Evolutionary conservation across 2,797 vertebrate species (phyloP).

Genomic region (Ibycter americanus): DNA sequence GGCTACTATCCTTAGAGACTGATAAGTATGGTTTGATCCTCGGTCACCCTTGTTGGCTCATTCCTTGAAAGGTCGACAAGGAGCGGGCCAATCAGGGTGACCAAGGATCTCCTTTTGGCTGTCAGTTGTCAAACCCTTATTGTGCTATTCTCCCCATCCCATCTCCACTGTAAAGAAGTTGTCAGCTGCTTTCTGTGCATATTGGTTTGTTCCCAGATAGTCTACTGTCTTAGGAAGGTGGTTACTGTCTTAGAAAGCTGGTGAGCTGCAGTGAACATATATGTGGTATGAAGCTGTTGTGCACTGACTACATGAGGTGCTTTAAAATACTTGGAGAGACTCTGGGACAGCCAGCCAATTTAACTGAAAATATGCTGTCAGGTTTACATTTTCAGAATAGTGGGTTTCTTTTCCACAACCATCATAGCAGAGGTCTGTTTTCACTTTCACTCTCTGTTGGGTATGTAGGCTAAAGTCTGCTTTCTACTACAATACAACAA

Average conservation of each 20-base stretch:
- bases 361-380: neutral
- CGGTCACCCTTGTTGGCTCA: neutral
- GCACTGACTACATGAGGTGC: neutral
- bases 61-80: neutral
- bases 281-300: neutral
- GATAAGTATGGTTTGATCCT: neutral
- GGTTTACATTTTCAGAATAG: neutral
- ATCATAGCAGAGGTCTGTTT: neutral
- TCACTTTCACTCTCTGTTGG: neutral
- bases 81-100: neutral
- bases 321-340: neutral
- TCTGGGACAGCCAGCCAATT: neutral
- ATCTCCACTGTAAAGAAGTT: neutral
- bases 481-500: neutral
- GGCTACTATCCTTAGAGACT: neutral
- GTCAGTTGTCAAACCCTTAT: neutral
- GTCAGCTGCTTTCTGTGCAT: neutral
- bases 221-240: neutral
- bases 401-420: neutral
- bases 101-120: neutral
- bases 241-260: neutral
- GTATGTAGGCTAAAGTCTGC: neutral
- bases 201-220: neutral
- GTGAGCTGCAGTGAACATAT: neutral
- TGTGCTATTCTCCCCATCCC: neutral